These are phyloP conservation scores for Nemotelus nigrinus DNA, from an alignment of 2,888 invertebrate species.

Conservation along the genomic window DNA sequence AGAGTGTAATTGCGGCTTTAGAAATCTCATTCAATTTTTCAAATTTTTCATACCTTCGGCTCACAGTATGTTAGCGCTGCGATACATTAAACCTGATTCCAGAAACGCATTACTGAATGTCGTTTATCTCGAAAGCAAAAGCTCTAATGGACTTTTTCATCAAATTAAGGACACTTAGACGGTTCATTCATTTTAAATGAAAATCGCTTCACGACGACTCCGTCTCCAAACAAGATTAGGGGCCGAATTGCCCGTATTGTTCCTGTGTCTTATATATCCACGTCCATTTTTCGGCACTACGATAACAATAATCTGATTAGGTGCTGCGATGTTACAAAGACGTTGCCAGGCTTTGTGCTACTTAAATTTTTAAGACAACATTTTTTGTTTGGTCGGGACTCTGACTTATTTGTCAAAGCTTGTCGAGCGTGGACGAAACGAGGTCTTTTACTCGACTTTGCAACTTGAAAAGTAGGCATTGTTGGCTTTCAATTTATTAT, in stretches of 20 bases:
- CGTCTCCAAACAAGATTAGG: slow-evolving; percentile 12
- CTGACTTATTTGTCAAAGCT: too few relatives aligned
- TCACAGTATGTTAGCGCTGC: too few relatives aligned
- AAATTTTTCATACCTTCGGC: too few relatives aligned
- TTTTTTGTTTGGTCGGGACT: too few relatives aligned
- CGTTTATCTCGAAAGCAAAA: not conserved
- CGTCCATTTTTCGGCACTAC: not conserved
- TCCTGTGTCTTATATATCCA: not conserved
- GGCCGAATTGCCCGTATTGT: not conserved
- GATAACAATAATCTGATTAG: slow-evolving; percentile 3
- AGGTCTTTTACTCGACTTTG: too few relatives aligned
- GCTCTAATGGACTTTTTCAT: slow-evolving; percentile 21
- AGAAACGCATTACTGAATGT: too few relatives aligned
- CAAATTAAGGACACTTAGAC: slow-evolving; percentile 7
- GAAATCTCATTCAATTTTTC: too few relatives aligned
- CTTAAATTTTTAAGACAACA: not conserved
- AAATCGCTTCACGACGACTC: not conserved
- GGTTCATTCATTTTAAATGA: slow-evolving; percentile 16
- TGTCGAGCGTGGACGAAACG: too few relatives aligned
- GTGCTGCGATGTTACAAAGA: not conserved
- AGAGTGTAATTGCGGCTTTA: too few relatives aligned
- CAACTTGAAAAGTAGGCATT: too few relatives aligned
- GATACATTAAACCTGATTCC: too few relatives aligned
- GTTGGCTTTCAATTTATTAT: too few relatives aligned
- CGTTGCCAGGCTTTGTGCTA: not conserved